Conservation (phyloP, 2,888 invertebrate genomes). For the Mesochorus sp. region DNA sequence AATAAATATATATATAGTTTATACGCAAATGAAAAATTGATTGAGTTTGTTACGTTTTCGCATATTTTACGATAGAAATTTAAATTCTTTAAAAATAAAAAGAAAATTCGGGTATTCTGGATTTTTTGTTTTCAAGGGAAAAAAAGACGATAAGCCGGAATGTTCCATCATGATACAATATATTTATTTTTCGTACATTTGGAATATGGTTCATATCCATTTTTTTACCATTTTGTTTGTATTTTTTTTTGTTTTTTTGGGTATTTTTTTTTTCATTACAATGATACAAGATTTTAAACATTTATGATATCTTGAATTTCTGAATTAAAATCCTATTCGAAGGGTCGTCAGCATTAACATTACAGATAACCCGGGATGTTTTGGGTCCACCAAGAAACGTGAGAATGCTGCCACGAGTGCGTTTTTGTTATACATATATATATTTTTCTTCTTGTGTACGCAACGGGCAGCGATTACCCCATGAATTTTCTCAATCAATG, state of each 20-base stretch:
- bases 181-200: constrained; percentile 78
- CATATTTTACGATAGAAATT: too few relatives aligned
- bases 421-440: constrained; percentile 15
- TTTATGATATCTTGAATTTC: constrained; percentile 79
- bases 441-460: constrained; percentile 36
- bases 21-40: not conserved
- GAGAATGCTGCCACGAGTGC: constrained; percentile 62
- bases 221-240: constrained; percentile 34
- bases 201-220: constrained; percentile 76
- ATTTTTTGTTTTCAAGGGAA: not conserved
- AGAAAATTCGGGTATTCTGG: not conserved
- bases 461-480: constrained; percentile 31
- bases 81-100: not conserved
- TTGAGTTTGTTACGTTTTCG: too few relatives aligned
- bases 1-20: constrained; percentile 41
- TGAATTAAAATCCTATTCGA: constrained; percentile 74
- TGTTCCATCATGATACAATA: constrained; percentile 75
- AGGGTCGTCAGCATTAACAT: constrained; percentile 71
- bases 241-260: constrained; percentile 41
- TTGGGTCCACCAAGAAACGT: constrained; percentile 66
- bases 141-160: constrained; percentile 54
- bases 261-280: constrained; percentile 76
- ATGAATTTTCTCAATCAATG: constrained; percentile 48
- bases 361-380: constrained; percentile 67
- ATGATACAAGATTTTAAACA: constrained; percentile 79